phyloP scores from a whole-genome alignment of 2,888 invertebrate genomes.

The Aleiodes leptofemur region DNA sequence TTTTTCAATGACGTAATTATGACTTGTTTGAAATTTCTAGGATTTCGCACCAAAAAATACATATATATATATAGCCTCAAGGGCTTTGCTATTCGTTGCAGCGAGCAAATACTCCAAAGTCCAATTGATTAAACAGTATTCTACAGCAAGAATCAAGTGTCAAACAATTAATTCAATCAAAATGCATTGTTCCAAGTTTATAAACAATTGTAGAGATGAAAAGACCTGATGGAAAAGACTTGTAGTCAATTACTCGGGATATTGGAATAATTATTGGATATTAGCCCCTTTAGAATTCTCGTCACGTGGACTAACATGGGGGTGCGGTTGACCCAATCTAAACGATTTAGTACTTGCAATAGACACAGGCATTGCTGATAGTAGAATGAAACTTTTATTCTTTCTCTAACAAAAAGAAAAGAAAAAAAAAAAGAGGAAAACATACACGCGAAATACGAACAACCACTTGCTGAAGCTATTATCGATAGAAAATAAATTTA shows the following conservation, averaged over 20 bases:
- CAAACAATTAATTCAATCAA: conserved; percentile 2
- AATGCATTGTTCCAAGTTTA: background rate
- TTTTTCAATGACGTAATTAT: too few species aligned
- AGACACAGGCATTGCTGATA: conserved; percentile 46
- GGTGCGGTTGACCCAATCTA: conserved; percentile 48
- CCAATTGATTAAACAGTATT: too few species aligned
- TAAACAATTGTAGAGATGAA: background rate
- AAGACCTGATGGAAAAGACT: background rate
- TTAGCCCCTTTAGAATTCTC: conserved; percentile 40
- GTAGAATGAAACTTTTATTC: conserved; percentile 52
- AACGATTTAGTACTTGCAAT: conserved; percentile 61
- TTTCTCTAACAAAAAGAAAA: background rate
- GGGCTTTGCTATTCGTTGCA: too few species aligned
- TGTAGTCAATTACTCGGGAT: background rate
- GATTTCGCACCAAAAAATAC: too few species aligned
- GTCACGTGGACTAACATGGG: conserved; percentile 14
- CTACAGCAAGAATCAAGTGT: background rate
- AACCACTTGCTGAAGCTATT: background rate
- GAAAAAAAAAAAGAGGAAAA: background rate
- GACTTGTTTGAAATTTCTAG: too few species aligned
- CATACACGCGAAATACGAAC: conserved; percentile 8
- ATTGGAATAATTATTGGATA: conserved; percentile 32
- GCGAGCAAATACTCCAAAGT: too few species aligned
- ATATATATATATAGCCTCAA: too few species aligned
- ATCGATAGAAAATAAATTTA: conserved; percentile 16